Evolutionary conservation across 2,113 vertebrate species (phyloP), one percentile per base, ranked within the genome.

Genomic region (Strigops habroptila): DNA sequence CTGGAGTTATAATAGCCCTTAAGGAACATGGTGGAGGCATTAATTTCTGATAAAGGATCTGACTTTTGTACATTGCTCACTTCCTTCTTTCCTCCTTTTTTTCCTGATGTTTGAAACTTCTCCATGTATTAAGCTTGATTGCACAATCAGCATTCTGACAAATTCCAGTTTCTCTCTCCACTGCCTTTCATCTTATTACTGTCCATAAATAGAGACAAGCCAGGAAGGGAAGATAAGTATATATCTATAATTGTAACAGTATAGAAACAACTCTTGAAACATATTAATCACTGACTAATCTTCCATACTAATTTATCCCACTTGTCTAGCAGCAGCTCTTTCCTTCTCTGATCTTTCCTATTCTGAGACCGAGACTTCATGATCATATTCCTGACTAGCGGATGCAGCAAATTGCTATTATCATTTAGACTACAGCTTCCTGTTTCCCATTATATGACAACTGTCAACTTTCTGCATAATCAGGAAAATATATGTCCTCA

Each of bases 251-350:
- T 81, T 96, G 76, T 94, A 91, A 60, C 90, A 55, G 90, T 39
- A 81, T 83, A 94, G 88, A 97, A 95, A 88, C 90, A 94, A 90
- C 93, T 82, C 88, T 95, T 88, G 88, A 95, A 97, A 94, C 78
- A 78, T 93, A 96, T 96, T 97, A 97, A 97, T 95, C 95, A 96
- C 92, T 92, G 95, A 86, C 88, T 95, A 91, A 97, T 96, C 91
- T 96, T 92, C 62, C 90, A 94, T 92, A 91, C 92, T 94, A 91
- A 96, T 96, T 96, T 96, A 91, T 91, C 27, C 55, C 87, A 93
- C 88, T 97, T 96, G 85, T 96, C 92, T 94, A 82, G 81, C 83
- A 93, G 73, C 43, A 94, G 80, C 86, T 78, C 55, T 95, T 95
- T 82, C 76, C 85, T 94, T 82, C 93, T 95, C 76, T 83, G 85